Evolutionary conservation across 2,113 vertebrate species (phyloP).

Genomic region (Salvator merianae): DNA sequence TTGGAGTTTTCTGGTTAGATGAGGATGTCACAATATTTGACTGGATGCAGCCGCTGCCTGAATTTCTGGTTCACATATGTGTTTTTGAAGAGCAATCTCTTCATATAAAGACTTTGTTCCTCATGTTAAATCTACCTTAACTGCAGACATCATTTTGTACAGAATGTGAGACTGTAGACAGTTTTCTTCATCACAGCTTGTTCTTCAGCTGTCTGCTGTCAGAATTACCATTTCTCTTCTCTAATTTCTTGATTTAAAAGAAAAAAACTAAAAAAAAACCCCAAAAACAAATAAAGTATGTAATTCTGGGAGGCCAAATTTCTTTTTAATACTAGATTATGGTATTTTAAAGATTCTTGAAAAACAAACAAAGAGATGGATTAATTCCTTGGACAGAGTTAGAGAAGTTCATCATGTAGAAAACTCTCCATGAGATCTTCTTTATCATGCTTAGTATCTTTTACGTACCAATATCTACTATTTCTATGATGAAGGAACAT

Average conservation of each 20-base stretch:
- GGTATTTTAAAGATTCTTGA: not conserved
- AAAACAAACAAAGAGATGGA: not conserved
- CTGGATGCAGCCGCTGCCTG: conserved; percentile 61
- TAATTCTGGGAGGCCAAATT: not conserved
- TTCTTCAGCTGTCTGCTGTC: conserved; percentile 46
- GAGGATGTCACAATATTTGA: conserved; percentile 62
- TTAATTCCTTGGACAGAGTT: not conserved
- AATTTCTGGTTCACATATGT: conserved; percentile 65
- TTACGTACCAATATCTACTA: too few relatives aligned
- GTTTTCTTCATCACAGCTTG: conserved; percentile 36
- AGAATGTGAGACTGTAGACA: conserved; percentile 43
- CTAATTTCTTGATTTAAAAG: not conserved
- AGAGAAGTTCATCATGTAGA: not conserved
- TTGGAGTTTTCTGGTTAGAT: conserved; percentile 64
- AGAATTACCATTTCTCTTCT: conserved; percentile 28
- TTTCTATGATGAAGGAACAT: not conserved
- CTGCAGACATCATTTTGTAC: conserved; percentile 50
- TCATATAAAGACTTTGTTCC: conserved; percentile 53
- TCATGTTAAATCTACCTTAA: conserved; percentile 57
- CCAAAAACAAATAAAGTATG: not conserved
- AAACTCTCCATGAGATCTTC: not conserved
- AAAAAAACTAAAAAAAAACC: too few relatives aligned
- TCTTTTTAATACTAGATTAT: not conserved
- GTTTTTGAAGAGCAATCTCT: conserved; percentile 65
- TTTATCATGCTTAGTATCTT: not conserved